Conservation (phyloP, 2,113 vertebrate genomes). For the Scolopax mira region DNA sequence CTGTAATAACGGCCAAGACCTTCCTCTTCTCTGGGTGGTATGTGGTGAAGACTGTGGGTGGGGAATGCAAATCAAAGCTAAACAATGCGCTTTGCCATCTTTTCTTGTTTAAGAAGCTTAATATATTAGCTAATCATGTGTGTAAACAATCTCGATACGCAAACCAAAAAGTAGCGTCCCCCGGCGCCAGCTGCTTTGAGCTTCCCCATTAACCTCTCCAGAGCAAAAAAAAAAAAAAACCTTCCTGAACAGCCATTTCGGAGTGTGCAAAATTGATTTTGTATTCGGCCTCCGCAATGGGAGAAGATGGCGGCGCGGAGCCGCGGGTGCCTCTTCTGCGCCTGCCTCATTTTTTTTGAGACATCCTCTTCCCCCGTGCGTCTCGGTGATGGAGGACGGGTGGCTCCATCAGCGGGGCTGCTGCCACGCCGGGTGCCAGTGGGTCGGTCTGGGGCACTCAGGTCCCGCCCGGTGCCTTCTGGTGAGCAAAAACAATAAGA, state of each 20-base stretch:
- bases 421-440: background rate
- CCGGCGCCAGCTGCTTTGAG: background rate
- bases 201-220: background rate
- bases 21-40: background rate
- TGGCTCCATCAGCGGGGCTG: background rate
- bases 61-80: background rate
- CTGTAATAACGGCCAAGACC: background rate
- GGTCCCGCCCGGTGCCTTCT: background rate
- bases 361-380: background rate
- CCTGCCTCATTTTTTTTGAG: fast-evolving
- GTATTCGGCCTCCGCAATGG: background rate
- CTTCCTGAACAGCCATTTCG: background rate
- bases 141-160: background rate
- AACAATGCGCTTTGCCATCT: background rate
- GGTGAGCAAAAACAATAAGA: background rate
- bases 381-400: background rate
- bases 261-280: background rate
- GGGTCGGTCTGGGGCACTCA: background rate
- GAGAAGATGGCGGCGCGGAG: conserved; percentile 43
- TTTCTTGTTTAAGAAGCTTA: background rate
- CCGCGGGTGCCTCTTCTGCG: background rate
- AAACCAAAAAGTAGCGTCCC: background rate
- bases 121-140: background rate
- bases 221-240: background rate
- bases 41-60: background rate